Evolutionary conservation across 2,888 invertebrate species (phyloP).

Genomic region (Villa cingulata): DNA sequence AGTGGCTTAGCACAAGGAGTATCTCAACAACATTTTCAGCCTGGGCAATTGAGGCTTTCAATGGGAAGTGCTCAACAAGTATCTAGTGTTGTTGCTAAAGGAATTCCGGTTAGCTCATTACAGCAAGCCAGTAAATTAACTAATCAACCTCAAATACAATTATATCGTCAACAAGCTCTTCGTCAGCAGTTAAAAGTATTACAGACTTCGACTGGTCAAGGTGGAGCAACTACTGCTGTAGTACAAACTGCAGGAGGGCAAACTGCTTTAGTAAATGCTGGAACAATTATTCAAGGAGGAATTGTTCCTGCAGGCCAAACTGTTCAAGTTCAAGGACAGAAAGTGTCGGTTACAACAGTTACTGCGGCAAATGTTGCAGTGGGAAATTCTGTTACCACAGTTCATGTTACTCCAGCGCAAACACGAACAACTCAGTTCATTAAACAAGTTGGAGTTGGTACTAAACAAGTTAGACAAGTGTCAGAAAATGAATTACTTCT

Average conservation of each 20-base stretch:
- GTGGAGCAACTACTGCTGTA: slow-evolving; percentile 20
- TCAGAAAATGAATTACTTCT: slow-evolving; percentile 46
- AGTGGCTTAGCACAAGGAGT: slow-evolving; percentile 29
- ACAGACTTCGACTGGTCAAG: slow-evolving; percentile 17
- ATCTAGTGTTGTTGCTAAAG: slow-evolving; percentile 25
- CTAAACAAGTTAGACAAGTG: slow-evolving; percentile 39
- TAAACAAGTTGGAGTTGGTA: slow-evolving; percentile 29
- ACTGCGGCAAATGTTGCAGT: slow-evolving; percentile 21
- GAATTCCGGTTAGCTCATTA: slow-evolving; percentile 30
- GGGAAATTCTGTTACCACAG: slow-evolving; percentile 30
- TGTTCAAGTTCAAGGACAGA: slow-evolving; percentile 34
- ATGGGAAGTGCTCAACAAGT: slow-evolving; percentile 29
- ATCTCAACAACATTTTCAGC: slow-evolving; percentile 29
- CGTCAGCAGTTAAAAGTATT: slow-evolving; percentile 30
- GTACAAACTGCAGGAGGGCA: slow-evolving; percentile 30
- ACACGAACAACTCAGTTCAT: slow-evolving; percentile 29
- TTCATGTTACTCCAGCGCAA: slow-evolving; percentile 39
- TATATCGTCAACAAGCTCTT: slow-evolving; percentile 27
- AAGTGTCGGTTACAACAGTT: slow-evolving; percentile 32
- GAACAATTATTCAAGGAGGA: slow-evolving; percentile 33
- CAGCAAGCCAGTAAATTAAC: slow-evolving; percentile 28
- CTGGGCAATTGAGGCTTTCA: slow-evolving; percentile 30
- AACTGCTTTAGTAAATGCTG: slow-evolving; percentile 27
- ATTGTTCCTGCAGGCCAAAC: slow-evolving; percentile 27
- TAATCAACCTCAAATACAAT: slow-evolving; percentile 31